phyloP scores from a whole-genome alignment of 2,797 vertebrate species.

The Enteromius radiatus region DNA sequence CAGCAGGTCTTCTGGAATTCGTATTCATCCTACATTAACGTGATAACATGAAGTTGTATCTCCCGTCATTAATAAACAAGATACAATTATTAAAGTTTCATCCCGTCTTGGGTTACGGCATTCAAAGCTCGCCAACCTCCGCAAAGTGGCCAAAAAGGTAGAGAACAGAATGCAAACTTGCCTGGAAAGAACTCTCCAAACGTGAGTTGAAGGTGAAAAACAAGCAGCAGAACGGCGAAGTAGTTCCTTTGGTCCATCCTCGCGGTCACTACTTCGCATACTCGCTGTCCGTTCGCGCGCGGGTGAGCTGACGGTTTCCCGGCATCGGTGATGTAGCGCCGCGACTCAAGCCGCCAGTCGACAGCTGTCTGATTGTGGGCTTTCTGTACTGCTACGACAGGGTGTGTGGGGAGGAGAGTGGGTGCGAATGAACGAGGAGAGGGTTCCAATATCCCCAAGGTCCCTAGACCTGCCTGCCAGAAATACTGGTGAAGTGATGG shows the following conservation, averaged over 20 bases:
- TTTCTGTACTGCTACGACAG: conserved; percentile 64
- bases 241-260: conserved; percentile 76
- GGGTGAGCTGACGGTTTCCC: conserved; percentile 58
- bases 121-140: conserved; percentile 28
- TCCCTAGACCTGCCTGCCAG: conserved; percentile 63
- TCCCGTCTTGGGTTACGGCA: conserved; percentile 43
- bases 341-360: conserved; percentile 59
- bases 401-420: conserved; percentile 62
- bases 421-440: conserved; percentile 46
- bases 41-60: conserved; percentile 18
- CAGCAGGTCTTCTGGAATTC: background rate
- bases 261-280: conserved; percentile 72
- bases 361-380: conserved; percentile 63
- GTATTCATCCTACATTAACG: no score
- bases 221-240: conserved; percentile 67
- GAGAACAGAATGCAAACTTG: conserved; percentile 50
- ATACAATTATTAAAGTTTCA: conserved; percentile 41
- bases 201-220: conserved; percentile 69
- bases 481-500: conserved; percentile 34
- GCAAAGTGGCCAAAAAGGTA: conserved; percentile 29
- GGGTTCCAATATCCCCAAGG: conserved; percentile 71
- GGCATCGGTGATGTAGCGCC: conserved; percentile 64
- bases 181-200: conserved; percentile 69
- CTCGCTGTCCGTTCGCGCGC: conserved; percentile 70
- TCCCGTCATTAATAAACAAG: conserved; percentile 11